phyloP scores from a whole-genome alignment of 2,113 vertebrate genomes.

The Cyphomyrus plagiostoma region DNA sequence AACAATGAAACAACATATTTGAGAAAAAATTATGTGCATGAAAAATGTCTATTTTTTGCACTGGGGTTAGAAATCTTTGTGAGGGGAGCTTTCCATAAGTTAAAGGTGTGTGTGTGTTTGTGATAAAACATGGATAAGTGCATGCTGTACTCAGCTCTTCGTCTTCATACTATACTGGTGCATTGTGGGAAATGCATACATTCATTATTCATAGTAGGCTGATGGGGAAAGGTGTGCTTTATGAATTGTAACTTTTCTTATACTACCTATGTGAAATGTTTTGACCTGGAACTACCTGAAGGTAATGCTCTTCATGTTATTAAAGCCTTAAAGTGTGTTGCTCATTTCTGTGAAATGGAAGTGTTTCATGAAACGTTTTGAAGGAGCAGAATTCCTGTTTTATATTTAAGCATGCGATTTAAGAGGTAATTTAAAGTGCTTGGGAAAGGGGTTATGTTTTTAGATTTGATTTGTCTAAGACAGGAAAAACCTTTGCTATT shows the following conservation, averaged over 20 bases:
- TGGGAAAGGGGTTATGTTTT: not conserved
- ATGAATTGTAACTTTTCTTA: not conserved
- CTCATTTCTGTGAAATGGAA: not conserved
- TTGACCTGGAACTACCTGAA: not conserved
- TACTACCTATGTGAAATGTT: not conserved
- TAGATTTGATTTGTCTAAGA: not conserved
- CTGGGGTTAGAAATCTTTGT: not conserved
- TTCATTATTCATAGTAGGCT: not conserved
- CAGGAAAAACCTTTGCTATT: not conserved
- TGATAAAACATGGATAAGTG: not conserved
- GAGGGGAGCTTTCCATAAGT: not conserved
- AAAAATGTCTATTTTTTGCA: not conserved
- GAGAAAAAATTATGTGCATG: not conserved
- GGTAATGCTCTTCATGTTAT: not conserved
- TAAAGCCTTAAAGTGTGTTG: not conserved
- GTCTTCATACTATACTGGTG: not conserved
- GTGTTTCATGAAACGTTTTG: not conserved
- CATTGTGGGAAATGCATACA: not conserved
- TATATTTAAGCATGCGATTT: not conserved
- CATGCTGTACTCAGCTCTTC: not conserved
- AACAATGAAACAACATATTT: not conserved
- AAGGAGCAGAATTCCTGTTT: not conserved
- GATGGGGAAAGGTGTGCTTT: not conserved
- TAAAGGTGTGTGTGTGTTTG: not conserved
- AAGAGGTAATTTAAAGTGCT: not conserved